Percentiles rank a stretch among this genome's conserved stretches.
These are phyloP conservation scores for Jordanella pulchra DNA, from an alignment of 2,797 vertebrate species.

Conservation along the genomic window DNA sequence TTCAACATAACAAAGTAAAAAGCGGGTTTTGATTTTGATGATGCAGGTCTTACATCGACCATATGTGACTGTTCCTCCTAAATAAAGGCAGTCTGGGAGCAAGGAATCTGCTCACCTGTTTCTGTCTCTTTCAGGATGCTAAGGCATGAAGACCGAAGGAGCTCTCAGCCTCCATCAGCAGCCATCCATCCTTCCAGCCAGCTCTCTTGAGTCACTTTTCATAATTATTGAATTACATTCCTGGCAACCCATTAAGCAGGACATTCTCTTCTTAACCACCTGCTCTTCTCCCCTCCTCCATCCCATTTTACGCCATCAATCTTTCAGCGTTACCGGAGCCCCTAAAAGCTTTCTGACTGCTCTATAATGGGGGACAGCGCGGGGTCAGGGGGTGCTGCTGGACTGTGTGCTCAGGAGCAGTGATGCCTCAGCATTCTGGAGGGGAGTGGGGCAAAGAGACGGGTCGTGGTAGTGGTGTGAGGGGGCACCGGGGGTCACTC, in stretches of 20 bases:
- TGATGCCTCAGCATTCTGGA: slow-evolving; percentile 79
- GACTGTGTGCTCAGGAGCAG: slow-evolving; percentile 75
- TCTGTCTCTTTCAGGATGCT: slow-evolving; percentile 35
- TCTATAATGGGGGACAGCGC: slow-evolving; percentile 83
- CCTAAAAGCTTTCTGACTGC: slow-evolving; percentile 88
- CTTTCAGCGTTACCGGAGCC: slow-evolving; percentile 83
- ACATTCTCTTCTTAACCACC: slow-evolving; percentile 87
- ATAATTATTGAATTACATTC: slow-evolving; percentile 87
- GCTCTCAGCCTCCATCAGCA: slow-evolving; percentile 34
- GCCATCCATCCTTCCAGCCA: slow-evolving; percentile 57
- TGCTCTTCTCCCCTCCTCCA: slow-evolving; percentile 79
- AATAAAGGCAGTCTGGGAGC: background rate
- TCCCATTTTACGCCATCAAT: slow-evolving; percentile 84
- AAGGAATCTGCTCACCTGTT: slow-evolving; percentile 49
- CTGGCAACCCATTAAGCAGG: slow-evolving; percentile 83
- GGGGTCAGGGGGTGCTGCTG: slow-evolving; percentile 79
- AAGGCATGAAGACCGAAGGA: slow-evolving; percentile 43
- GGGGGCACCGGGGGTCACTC: slow-evolving; percentile 69
- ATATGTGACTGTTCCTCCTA: background rate
- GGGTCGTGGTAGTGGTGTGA: slow-evolving; percentile 47
- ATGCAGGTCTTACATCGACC: fast-evolving
- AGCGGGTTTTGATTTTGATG: background rate
- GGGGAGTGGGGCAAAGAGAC: slow-evolving; percentile 53
- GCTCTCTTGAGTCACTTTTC: slow-evolving; percentile 83
- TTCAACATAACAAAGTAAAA: background rate